phyloP scores from a whole-genome alignment of 2,113 vertebrate genomes.

The Mus spicilegus region DNA sequence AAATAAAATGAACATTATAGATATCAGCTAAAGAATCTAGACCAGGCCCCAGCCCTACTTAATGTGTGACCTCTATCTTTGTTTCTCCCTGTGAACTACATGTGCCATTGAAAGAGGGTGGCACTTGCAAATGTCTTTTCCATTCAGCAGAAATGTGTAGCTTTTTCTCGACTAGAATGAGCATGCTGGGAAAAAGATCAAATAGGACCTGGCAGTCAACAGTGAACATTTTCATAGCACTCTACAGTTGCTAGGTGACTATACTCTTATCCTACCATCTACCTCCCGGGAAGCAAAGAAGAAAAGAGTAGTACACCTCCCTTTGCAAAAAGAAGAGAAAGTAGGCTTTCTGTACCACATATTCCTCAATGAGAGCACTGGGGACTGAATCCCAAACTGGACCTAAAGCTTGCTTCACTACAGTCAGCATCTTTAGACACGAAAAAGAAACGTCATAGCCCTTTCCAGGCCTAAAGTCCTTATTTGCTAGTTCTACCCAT shows the following conservation, averaged over 20 bases:
- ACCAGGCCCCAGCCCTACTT: not conserved
- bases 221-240: accelerated
- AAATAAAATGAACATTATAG: not conserved
- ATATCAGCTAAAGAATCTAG: not conserved
- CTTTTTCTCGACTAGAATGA: not conserved
- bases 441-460: not conserved
- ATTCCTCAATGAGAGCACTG: not conserved
- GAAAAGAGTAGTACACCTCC: not conserved
- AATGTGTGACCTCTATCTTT: not conserved
- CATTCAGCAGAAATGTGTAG: not conserved
- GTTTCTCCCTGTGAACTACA: not conserved
- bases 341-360: no score
- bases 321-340: not conserved
- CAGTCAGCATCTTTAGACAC: not conserved
- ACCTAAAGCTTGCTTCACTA: not conserved
- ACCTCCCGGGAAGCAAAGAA: not conserved
- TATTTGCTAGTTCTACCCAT: accelerated
- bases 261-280: not conserved
- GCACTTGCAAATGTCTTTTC: not conserved
- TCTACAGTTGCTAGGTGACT: not conserved
- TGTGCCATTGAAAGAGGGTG: not conserved
- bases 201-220: not conserved
- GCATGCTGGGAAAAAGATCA: not conserved
- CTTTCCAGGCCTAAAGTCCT: not conserved
- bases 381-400: not conserved